Base-by-base conservation (phyloP, 2,797 vertebrate genomes). In the Urocyon cinereoargenteus region DNA sequence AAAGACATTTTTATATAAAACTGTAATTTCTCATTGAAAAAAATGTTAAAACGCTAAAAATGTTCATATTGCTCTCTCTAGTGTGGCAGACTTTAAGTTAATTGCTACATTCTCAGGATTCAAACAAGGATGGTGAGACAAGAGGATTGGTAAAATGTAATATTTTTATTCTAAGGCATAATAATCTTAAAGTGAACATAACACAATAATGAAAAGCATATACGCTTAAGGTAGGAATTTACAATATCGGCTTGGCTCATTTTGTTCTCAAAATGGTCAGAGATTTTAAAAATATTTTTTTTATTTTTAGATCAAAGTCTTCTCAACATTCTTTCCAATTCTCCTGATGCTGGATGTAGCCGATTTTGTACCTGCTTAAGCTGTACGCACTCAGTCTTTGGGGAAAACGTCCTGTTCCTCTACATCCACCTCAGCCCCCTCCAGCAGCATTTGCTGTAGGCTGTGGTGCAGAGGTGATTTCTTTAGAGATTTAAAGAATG, bases 401-500 rank as follows among this genome's bases (percentile, higher is more conserved):
- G 97, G 70, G 95, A 91, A 97, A 97, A 91, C 31, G 19, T 81
- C 40, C 53, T 59, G 4, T 78, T 73, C 10, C 62, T 79, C 73
- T 75, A 53, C 13, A 13, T 26, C 3, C n/a, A 31, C 14, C 59
- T 75, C 57, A 45, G 66, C 31, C 91, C 95, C 68, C 79, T 88
- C 97, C 16, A 70, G 86, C 61, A 78, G 70, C 81, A 61, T 84
- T 97, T 97, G 93, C 97, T 94, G 31, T 61, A 97, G 96, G 97
- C 96, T 73, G 51, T 36, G 55, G 92, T 91, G 49, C 90, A 92
- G 78, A 97, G 95, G 90, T 93, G 96, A 98, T 81, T 91, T 86
- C 95, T 98, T 97, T 96, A 93, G 86, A 97, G 96, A 98, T 94
- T 98, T 95, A 96, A 97, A 36, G 97, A 87, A 92, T 53, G 83